Evolutionary conservation across 2,797 vertebrate species (phyloP), one percentile per base, ranked within the genome.

Genomic region (Coranthus polyacanthus): DNA sequence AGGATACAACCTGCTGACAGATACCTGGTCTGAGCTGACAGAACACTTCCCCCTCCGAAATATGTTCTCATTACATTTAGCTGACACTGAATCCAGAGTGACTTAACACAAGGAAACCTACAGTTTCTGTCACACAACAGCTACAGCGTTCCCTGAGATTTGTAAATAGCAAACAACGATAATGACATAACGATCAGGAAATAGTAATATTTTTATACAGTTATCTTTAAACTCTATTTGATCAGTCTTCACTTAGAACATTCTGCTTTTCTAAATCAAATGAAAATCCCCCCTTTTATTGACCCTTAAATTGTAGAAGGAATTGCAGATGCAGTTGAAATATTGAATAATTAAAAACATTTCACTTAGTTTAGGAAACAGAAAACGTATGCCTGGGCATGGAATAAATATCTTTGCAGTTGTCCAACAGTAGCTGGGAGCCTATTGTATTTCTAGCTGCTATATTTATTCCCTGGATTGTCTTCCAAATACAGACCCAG

Each of bases 21-120:
- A 91, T 81, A 92, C 87, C 89, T 89, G 86, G 74, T 88, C 88
- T 74, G 75, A 80, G 79, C 88, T 87, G 86, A 89, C 76, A 81
- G 72, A 82, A 88, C 82, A 85, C 84, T 88, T 91, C 88, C 89
- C 75, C 72, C 63, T 74, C 38, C 61, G 41, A 83, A 89, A 80
- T 81, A 79, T 79, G 59, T 63, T 42, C 71, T 70, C 39, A 29
- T 78, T 64, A 68, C 68, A 75, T 76, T 78, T 53, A 77, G 69
- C 81, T 75, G 53, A 83, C 79, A 43, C 44, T 53, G 36, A 43
- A 66, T 47, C 75, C 62, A 75, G 20, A 51, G 55, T 47, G 69
- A 79, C 49, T 87, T 70, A 46, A 56, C 58, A 9, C 29, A 22
- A 16, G 24, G 22, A 26, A 24, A 21, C 13, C 20, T 42, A 24